Base-by-base conservation (phyloP, 2,113 vertebrate species). In the Macaca fascicularis region DNA sequence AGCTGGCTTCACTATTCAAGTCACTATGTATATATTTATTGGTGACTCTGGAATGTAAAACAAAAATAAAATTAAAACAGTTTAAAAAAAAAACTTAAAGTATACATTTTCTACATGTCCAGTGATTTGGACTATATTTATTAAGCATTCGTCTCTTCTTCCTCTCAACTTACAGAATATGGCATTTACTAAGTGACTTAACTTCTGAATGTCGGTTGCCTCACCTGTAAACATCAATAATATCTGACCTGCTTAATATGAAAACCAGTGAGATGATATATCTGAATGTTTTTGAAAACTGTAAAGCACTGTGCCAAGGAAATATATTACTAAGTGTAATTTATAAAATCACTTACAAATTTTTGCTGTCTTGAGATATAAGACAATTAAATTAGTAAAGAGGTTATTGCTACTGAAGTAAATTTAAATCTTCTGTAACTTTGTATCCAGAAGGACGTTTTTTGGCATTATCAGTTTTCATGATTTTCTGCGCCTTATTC, bases 401-500 rank as follows among this genome's bases (percentile, higher is more conserved):
- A n/a, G 43, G 3, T 4, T 76, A 30, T 75, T 84, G 48, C 67
- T 86, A 38, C 16, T 40, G 23, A 80, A 64, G n/a, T 84, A 84
- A 80, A 45, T 84, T 95, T 80, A 9, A 76, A 14, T 81, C 40
- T 69, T 91, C 45, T 61, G 8, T 89, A 70, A 79, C 85, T 95
- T 93, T 93, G 13, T 74, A 38, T 59, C 35, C 43, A 85, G 35
- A 86, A 78, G 23, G 27, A 57, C 14, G 22, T 83, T 69, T 79
- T 64, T 94, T 97, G 61, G 14, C 7, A 52, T 83, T 87, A 72
- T 57, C 32, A 1, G 16, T 25, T 90, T 94, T 87, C 19, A 93
- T 45, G 92, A 12, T 93, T 96, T 93, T 93, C 45, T 95, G 4
- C 78, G 38, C 32, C 16, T 84, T 96, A 52, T 83, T 83, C 40